phyloP scores from a whole-genome alignment of 2,797 vertebrate species.

The Phyllotis vaccarum region DNA sequence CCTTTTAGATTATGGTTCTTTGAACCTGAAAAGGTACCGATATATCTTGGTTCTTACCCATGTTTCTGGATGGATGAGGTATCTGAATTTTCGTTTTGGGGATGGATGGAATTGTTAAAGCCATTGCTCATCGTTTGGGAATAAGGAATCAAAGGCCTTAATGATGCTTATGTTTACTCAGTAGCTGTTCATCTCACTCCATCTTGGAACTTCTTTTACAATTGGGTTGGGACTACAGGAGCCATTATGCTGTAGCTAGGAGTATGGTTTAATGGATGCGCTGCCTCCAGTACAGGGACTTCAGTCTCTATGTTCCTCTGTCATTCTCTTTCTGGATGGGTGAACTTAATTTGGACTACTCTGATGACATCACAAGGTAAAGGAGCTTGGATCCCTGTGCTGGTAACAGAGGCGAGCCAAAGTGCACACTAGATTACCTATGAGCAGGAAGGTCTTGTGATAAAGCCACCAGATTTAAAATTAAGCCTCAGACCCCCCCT shows the following conservation, averaged over 20 bases:
- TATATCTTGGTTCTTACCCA: not conserved
- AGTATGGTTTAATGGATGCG: rapidly evolving
- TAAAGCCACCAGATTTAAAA: not conserved
- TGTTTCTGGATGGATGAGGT: not conserved
- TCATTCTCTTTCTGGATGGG: too few relatives aligned
- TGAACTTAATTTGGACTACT: not conserved
- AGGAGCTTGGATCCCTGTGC: not conserved
- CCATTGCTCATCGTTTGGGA: not conserved
- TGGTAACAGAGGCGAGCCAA: not conserved
- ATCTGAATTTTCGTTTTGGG: not conserved
- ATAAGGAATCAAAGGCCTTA: too few relatives aligned
- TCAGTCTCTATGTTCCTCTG: too few relatives aligned
- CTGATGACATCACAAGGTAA: not conserved
- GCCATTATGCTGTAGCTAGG: not conserved
- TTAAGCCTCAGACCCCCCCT: not conserved
- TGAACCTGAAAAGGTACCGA: not conserved
- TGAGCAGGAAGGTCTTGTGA: not conserved
- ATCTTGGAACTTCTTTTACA: not conserved
- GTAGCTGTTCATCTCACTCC: too few relatives aligned
- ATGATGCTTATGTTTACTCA: not conserved
- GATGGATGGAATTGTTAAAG: not conserved
- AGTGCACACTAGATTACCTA: too few relatives aligned
- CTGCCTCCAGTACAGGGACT: too few relatives aligned
- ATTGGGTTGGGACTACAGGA: not conserved
- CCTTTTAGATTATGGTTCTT: not conserved